Conservation (phyloP, 2,113 vertebrate species). For the Narcine bancroftii region DNA sequence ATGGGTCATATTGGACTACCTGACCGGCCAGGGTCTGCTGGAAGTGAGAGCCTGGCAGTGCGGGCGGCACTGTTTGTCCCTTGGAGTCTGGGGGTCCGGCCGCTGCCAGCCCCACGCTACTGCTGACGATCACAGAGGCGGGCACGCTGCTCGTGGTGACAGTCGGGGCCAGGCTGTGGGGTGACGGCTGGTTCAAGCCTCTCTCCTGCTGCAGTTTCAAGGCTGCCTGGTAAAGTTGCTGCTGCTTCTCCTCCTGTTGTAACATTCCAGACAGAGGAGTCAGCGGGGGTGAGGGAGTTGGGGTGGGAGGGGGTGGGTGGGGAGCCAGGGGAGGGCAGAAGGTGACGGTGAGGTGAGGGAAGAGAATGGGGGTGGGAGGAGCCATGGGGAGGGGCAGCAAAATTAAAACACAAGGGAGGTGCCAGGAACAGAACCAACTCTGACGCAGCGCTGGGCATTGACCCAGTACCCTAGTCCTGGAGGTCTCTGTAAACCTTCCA, state of each 20-base stretch:
- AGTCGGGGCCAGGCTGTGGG: constrained; percentile 45
- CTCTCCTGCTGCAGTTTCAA: constrained; percentile 47
- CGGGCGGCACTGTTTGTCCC: constrained; percentile 46
- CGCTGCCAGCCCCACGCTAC: constrained; percentile 57
- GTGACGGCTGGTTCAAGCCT: constrained; percentile 60
- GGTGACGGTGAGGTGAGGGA: too few relatives aligned
- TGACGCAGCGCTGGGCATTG: too few relatives aligned
- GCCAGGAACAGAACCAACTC: too few relatives aligned
- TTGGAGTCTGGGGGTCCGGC: constrained; percentile 44
- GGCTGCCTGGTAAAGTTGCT: constrained; percentile 49
- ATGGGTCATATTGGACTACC: constrained; percentile 56
- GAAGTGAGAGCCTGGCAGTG: constrained; percentile 61
- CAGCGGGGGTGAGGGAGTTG: background rate
- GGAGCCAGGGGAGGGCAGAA: too few relatives aligned
- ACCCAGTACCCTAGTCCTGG: too few relatives aligned
- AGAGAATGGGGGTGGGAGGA: too few relatives aligned
- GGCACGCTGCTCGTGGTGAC: constrained; percentile 63
- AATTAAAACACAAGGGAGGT: too few relatives aligned
- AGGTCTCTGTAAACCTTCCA: too few relatives aligned
- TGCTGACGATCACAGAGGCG: constrained; percentile 85
- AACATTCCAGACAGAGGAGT: constrained; percentile 50
- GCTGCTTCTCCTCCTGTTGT: constrained; percentile 67
- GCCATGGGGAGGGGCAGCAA: too few relatives aligned
- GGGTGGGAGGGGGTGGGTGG: background rate
- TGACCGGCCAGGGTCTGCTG: constrained; percentile 67